Conservation (phyloP, 2,888 invertebrate genomes). For the Mesodorylaimus sp. region DNA sequence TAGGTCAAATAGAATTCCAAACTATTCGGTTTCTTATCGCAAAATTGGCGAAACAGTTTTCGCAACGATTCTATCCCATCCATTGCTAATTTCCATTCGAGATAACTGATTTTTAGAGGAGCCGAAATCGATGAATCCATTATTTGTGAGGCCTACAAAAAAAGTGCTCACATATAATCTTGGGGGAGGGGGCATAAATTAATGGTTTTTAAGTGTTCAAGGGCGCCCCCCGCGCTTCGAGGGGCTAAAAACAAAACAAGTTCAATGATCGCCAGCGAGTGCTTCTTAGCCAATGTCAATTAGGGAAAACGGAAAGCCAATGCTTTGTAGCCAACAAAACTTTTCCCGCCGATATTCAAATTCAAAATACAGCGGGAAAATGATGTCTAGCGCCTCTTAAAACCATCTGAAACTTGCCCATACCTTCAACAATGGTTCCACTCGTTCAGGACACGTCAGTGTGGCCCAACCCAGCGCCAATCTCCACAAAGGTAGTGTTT, state of each 20-base stretch:
- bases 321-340: too few relatives aligned
- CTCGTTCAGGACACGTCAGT: background rate
- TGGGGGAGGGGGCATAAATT: background rate
- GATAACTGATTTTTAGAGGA: background rate
- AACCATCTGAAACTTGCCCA: too few relatives aligned
- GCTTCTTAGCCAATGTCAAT: too few relatives aligned
- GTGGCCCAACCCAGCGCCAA: background rate
- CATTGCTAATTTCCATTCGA: background rate
- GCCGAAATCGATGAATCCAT: background rate
- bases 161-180: background rate
- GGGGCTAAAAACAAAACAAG: too few relatives aligned
- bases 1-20: background rate
- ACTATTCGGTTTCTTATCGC: background rate
- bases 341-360: too few relatives aligned
- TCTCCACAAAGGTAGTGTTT: background rate
- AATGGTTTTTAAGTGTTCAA: too few relatives aligned
- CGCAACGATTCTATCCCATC: background rate
- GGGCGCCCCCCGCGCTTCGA: too few relatives aligned
- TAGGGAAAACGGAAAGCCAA: too few relatives aligned
- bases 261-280: too few relatives aligned
- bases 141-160: background rate
- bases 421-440: background rate
- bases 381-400: too few relatives aligned
- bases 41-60: background rate
- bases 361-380: too few relatives aligned